Evolutionary conservation across 2,888 invertebrate species (phyloP), one percentile per base, ranked within the genome.

Genomic region (Ochropleura plecta): DNA sequence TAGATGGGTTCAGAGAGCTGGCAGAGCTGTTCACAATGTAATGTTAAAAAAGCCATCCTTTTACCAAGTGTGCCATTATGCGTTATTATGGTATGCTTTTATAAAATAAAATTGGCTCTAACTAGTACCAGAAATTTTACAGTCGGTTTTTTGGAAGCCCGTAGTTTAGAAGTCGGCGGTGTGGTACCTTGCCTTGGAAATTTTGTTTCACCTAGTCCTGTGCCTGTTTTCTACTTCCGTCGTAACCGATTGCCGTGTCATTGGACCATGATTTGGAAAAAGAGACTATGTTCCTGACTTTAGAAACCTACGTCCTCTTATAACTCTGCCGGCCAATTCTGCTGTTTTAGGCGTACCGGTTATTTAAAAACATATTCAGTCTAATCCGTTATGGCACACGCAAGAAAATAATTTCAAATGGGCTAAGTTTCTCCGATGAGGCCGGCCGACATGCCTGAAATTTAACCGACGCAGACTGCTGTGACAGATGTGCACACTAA

Each of bases 1-100:
- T 81, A 64, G 79, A 79, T 70, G 40, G 40, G 51, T 55, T 73
- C 64, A 57, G 66, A 83, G 83, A 70, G 83, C 66, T 73, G 67
- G 51, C 63, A 83, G 83, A 70, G 83, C 66, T 73, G 67, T 78
- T 64, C 68, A 81, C 40, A 69, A 72, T 69, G 49, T 66, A 46
- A 62, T 46, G 83, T 68, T 70, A 62, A 64, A 82, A 81, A 78
- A 40, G 53, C 18, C 63, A 57, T 53, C 42, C 16, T 14, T 68
- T 62, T 65, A 68, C 51, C 64, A 60, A 55, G 40, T 59, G 49
- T 12, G 30, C 18, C 7, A 48, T 64, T 64, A 53, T 67, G 48
- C 30, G 10, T 20, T 48, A 78, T 68, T 64, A 44, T 55, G 18
- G 30, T 12, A 57, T 42, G 18, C 16, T 53, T 53, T 51, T 5